Conservation (phyloP, 2,888 invertebrate species). For the Heliconius ismenius region DNA sequence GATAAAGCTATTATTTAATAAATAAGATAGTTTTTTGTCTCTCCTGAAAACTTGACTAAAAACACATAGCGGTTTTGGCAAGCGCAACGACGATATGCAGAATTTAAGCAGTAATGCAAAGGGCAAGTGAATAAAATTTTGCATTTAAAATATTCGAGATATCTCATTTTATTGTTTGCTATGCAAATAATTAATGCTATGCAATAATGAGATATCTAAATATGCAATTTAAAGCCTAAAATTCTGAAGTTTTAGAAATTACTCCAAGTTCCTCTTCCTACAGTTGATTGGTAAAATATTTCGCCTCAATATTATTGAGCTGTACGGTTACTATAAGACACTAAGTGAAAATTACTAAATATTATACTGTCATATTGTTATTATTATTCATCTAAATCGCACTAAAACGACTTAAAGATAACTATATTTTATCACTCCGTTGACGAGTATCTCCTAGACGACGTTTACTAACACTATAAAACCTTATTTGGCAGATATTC, state of each 20-base stretch:
- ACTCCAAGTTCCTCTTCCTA: background rate
- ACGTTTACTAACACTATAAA: slow-evolving; percentile 43
- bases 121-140: background rate
- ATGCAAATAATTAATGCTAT: background rate
- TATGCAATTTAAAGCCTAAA: background rate
- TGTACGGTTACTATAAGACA: no score
- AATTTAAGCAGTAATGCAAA: no score
- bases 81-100: no score
- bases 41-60: no score
- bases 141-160: slow-evolving; percentile 4
- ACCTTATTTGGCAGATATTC: slow-evolving; percentile 7
- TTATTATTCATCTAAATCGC: slow-evolving; percentile 26
- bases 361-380: background rate
- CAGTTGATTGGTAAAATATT: no score
- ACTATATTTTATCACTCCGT: slow-evolving; percentile 69
- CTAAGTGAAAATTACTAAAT: background rate
- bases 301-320: no score
- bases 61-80: no score
- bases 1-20: no score
- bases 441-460: slow-evolving; percentile 65
- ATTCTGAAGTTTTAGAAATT: background rate
- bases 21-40: no score
- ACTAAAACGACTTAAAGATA: slow-evolving; percentile 37
- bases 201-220: background rate
- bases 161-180: background rate